phyloP scores from a whole-genome alignment of 2,797 vertebrate species.

The Ispidina picta region DNA sequence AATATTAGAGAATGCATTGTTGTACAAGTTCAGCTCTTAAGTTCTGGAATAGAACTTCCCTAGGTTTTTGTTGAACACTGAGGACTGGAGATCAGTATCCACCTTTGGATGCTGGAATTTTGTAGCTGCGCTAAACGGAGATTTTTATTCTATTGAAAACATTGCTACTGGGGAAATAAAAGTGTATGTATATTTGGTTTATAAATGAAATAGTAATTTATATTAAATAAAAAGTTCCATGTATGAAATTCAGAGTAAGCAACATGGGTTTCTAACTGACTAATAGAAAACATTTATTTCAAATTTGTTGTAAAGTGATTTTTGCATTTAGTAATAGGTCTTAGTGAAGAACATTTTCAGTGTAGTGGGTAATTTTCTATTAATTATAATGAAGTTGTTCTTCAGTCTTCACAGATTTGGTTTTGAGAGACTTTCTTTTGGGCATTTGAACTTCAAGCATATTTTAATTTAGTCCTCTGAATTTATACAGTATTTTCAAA shows the following conservation, averaged over 20 bases:
- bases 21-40: background rate
- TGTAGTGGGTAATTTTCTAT: background rate
- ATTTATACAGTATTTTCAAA: background rate
- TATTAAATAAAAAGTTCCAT: background rate
- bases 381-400: background rate
- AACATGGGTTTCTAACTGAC: accelerated
- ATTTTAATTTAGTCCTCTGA: background rate
- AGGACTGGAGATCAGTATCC: background rate
- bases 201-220: background rate
- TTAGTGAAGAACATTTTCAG: background rate
- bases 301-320: background rate
- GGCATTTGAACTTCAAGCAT: background rate
- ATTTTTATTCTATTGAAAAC: background rate
- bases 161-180: background rate
- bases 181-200: accelerated
- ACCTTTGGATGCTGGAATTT: background rate
- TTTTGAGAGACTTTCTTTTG: background rate
- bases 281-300: background rate
- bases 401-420: background rate
- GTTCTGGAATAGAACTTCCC: background rate
- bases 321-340: background rate
- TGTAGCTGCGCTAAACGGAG: background rate
- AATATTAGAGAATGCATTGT: background rate
- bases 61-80: background rate
- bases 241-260: background rate